Base-by-base conservation (phyloP, 92 coral and sea anemone species). In the Umimayanthus kanabou region DNA sequence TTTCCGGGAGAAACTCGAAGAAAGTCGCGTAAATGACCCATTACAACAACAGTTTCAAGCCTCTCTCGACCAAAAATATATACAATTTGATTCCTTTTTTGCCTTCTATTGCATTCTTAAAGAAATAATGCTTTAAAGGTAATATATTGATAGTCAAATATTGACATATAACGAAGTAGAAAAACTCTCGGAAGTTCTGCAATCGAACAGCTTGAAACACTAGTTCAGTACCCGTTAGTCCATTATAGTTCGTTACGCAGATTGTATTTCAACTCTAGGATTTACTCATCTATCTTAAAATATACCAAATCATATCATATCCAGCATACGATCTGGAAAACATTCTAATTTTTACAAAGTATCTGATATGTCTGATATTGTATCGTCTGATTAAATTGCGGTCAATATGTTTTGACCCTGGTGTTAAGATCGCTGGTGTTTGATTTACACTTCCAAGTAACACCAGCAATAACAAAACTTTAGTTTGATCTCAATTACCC, bases 21-120 rank as follows among this genome's bases (percentile, higher is more conserved):
- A 49, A 57, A 50, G 40, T 22, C 69, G 82, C 82, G 64, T 29
- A 49, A 79, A 37, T 80, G 85, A 80, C 85, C 84, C 85, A 80
- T 57, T 80, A 53, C 85, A 80, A 80, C 73, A 80, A 80, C 73
- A 78, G 4, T 47, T 25, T 77, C 55, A 14, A 25, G 8, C 14
- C 82, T 29, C 15, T 47, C 9, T 78, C 61, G 64, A 78, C 39
- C 49, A 53, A 26, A 4, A n/a, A n/a, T n/a, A 8, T 26, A 78
- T 43, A 78, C 26, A 13, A 9, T 26, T 2, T 16, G 20, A 58
- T 49, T 76, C 49, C 73, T 18, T 80, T 80, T 33, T 69, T 61
- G 73, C 23, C 33, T 80, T 5, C 30, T 33, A 33, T 10, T 61
- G 45, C 7, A 61, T 3, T 18, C 15, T 39, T 75, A 15, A 61